Evolutionary conservation across 2,888 invertebrate genomes (phyloP).

Genomic region (Lasioglossum pauxillum): DNA sequence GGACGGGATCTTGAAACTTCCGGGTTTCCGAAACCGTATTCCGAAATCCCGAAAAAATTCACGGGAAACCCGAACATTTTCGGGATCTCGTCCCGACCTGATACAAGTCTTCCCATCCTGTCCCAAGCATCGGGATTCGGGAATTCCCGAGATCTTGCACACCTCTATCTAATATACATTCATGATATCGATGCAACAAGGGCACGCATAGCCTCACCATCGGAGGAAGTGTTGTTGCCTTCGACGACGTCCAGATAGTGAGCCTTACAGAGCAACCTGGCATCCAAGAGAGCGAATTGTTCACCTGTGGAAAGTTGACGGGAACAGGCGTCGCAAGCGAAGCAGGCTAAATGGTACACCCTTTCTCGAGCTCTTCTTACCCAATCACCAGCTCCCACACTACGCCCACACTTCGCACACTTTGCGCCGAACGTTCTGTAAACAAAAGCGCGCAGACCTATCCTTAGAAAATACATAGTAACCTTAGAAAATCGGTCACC

Average conservation of each 20-base stretch:
- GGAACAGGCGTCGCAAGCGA: slow-evolving; percentile 98
- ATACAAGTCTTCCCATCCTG: no score
- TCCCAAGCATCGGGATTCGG: no score
- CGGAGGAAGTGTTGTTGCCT: slow-evolving; percentile 93
- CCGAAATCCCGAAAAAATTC: no score
- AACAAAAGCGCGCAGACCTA: slow-evolving; percentile 63
- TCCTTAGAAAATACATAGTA: neutral
- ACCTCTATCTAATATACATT: no score
- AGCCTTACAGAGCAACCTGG: slow-evolving; percentile 97
- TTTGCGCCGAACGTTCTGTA: slow-evolving; percentile 97
- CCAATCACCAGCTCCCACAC: slow-evolving; percentile 98
- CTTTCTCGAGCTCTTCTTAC: slow-evolving; percentile 97
- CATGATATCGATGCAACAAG: neutral
- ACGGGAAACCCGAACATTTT: no score
- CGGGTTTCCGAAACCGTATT: no score
- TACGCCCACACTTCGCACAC: slow-evolving; percentile 97
- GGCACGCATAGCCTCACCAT: slow-evolving; percentile 65
- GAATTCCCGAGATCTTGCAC: no score
- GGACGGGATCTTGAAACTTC: no score
- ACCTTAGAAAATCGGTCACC: neutral
- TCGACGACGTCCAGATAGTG: slow-evolving; percentile 97
- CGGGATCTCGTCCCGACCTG: no score
- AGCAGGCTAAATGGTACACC: slow-evolving; percentile 99
- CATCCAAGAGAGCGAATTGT: slow-evolving; percentile 98
- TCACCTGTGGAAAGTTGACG: slow-evolving; percentile 97